Base-by-base conservation (phyloP, 2,797 vertebrate genomes). In the Rachycentron canadum region DNA sequence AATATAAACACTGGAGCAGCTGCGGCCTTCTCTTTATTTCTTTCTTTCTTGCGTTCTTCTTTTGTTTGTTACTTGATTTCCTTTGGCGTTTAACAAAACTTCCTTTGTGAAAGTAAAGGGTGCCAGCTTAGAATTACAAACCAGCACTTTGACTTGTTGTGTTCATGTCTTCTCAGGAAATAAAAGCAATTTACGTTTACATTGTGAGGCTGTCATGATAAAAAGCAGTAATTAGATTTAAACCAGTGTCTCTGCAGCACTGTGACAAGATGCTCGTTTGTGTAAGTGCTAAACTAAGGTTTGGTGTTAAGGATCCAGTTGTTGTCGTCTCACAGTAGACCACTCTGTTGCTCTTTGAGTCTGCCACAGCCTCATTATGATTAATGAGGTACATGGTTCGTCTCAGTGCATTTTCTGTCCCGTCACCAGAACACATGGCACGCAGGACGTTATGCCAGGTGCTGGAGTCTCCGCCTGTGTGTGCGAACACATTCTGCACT, bases 11-110 rank as follows among this genome's bases (percentile, higher is more conserved):
- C 26, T 59, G 8, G 58, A 74, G 64, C 79, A 84, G 71, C 80
- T 87, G 78, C 52, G 32, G 61, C 17, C 23, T 71, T 77, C 69
- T 65, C 28, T 53, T 73, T 34, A 4, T 76, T 73, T 84, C 19
- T 74, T 77, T 72, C 0, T 67, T 57, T 70, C n/a, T n/a, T n/a
- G n/a, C 0, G 28, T 73, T 71, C 13, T 69, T 41, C 49, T 66
- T 76, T 84, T 70, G 72, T 74, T 71, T 63, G 12, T 64, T 60
- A 30, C 64, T 73, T 82, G 74, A 78, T 68, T 89, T 87, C 56
- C 64, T 80, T 23, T 80, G 74, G 68, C 58, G 55, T 63, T 71
- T 84, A 43, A 69, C 69, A 72, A 76, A 75, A 69, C 19, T 36
- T 67, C 47, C 64, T 74, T 30, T 72, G 79, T 79, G 28, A 77